These are phyloP conservation scores for Leptinotarsa peninsularis DNA, from an alignment of 2,888 invertebrate species.

Conservation along the genomic window DNA sequence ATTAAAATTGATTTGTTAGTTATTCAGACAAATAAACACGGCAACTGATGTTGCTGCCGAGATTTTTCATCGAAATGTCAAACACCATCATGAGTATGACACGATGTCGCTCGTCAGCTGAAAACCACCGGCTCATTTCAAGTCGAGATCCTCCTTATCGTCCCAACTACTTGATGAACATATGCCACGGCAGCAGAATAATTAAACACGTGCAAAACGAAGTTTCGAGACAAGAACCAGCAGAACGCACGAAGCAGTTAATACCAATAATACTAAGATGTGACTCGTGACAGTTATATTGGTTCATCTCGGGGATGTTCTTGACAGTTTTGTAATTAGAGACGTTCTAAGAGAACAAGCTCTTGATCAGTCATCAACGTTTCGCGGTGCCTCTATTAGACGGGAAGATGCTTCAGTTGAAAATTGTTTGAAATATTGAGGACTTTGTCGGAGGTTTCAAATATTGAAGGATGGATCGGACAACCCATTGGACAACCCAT, in stretches of 20 bases:
- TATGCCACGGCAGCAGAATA: conserved; percentile 23
- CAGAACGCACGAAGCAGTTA: conserved; percentile 31
- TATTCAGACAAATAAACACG: neutral
- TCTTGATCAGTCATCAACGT: conserved; percentile 51
- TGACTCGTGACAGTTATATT: conserved; percentile 61
- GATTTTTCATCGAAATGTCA: conserved; percentile 1
- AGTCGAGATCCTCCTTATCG: conserved; percentile 1
- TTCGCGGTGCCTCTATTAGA: conserved; percentile 23
- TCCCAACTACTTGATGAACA: conserved; percentile 26
- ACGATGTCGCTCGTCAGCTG: neutral
- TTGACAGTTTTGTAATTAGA: conserved; percentile 60
- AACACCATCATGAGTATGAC: neutral
- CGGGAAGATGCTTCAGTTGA: conserved; percentile 10
- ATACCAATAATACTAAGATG: conserved; percentile 56
- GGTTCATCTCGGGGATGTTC: conserved; percentile 55
- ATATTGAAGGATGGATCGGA: too few species aligned
- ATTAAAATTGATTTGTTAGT: neutral
- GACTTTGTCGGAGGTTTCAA: neutral
- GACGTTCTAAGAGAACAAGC: conserved; percentile 49
- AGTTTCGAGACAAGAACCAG: conserved; percentile 26
- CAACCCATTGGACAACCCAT: too few species aligned
- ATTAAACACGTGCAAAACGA: conserved; percentile 29
- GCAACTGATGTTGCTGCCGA: neutral
- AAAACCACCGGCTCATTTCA: neutral
- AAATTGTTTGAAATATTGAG: neutral